Evolutionary conservation across 2,113 vertebrate genomes (phyloP).

Genomic region (Alethe castanea): DNA sequence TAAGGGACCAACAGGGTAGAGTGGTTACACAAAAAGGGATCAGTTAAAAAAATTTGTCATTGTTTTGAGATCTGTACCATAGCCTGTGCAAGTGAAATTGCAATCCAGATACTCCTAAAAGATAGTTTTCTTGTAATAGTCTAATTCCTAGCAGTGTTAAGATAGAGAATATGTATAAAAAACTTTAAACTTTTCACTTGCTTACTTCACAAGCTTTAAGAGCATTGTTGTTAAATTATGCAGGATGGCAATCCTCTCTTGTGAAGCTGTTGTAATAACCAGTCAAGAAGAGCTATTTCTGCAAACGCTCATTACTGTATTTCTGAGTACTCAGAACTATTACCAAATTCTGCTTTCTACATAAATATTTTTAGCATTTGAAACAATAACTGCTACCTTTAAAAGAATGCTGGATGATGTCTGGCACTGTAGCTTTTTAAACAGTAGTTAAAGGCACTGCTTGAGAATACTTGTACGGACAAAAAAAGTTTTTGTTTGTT

Average conservation of each 20-base stretch:
- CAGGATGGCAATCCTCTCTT: constrained; percentile 17
- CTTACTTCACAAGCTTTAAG: background rate
- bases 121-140: background rate
- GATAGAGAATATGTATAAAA: background rate
- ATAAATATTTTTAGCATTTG: background rate
- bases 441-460: background rate
- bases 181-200: background rate
- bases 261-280: background rate
- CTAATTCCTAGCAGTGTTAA: background rate
- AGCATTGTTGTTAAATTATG: background rate
- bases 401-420: background rate
- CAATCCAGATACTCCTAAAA: background rate
- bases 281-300: constrained; percentile 32
- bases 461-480: background rate
- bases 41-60: background rate
- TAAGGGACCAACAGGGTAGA: background rate
- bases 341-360: background rate
- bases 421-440: background rate
- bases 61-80: background rate
- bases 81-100: background rate
- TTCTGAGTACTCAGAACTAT: background rate
- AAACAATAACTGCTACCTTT: background rate
- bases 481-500: background rate
- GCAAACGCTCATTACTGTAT: background rate
- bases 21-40: background rate